These are phyloP conservation scores for Spondyliosoma cantharus DNA, from an alignment of 2,797 vertebrate species.

Conservation along the genomic window DNA sequence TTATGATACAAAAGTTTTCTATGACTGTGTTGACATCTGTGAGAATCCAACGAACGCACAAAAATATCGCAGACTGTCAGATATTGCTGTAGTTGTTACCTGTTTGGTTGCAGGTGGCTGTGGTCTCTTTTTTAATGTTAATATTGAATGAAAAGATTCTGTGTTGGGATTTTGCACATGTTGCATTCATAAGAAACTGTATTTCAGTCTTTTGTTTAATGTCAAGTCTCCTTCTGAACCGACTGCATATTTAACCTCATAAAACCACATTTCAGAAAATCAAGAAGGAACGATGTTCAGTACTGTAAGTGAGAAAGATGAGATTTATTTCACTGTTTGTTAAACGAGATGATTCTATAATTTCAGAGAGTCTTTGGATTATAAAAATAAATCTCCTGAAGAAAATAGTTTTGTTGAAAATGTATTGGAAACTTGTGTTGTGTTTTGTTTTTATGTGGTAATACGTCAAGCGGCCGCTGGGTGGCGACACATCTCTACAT, in stretches of 20 bases:
- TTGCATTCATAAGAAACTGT: slow-evolving; percentile 12
- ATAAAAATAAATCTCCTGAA: slow-evolving; percentile 17
- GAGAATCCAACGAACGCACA: not conserved
- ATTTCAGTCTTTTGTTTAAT: not conserved
- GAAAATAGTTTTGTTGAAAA: not conserved
- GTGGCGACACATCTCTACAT: not conserved
- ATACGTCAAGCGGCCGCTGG: not conserved
- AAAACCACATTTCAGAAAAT: slow-evolving; percentile 5
- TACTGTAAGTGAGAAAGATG: not conserved
- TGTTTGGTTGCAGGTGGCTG: not conserved
- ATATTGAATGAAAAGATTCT: slow-evolving; percentile 25
- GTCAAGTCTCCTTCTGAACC: not conserved
- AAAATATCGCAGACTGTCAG: not conserved
- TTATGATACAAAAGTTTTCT: slow-evolving; percentile 10
- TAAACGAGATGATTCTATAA: slow-evolving; percentile 1
- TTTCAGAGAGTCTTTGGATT: not conserved
- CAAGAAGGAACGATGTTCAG: not conserved
- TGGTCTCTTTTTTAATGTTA: not conserved
- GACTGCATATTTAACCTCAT: slow-evolving; percentile 4
- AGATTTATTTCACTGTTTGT: not conserved
- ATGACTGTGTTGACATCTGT: not conserved
- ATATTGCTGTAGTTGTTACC: slow-evolving; percentile 24
- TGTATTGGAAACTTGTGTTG: not conserved
- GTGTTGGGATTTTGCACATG: slow-evolving; percentile 23
- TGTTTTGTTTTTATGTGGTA: slow-evolving; percentile 10